Base-by-base conservation (phyloP, 1,140 invertebrate genomes). In the Drosophila prosaltans region DNA sequence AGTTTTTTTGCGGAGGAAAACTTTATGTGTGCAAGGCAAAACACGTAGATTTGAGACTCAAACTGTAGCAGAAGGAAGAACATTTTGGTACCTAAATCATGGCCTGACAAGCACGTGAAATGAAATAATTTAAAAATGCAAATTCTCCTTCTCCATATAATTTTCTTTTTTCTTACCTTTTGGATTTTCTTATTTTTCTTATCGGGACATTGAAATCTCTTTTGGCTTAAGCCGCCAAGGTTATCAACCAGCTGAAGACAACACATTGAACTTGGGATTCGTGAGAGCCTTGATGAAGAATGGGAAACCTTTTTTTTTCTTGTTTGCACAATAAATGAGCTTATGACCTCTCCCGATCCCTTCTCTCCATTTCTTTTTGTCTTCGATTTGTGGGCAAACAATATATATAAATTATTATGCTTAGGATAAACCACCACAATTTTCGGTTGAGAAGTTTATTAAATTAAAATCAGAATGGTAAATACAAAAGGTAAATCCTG, bases 51-150 rank as follows among this genome's bases (percentile, higher is more conserved):
- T 58, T 28, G 21, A 39, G 32, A 39, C 21, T 59, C 57, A 59
- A 59, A 59, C 11, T 39, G 57, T 59, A 39, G 16, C 32, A 32
- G 32, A 59, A 59, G 32, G 57, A 39, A 40, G n/a, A 59, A 30
- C 2, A 48, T 57, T 58, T 58, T 21, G 72, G 58, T 75, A 75
- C 76, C 76, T 75, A 72, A 75, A 78, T 78, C 76, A 78, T 72
- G 73, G 65, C 57, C 26, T 78, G 76, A 72, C 76, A 78, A 78
- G 76, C 61, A 75, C 73, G 76, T 75, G 68, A 78, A 78, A 75
- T 78, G 76, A 78, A 78, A 75, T 78, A 72, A 78, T 78, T 78
- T 78, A 58, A 78, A 78, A 78, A 78, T 75, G 72, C 68, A 71
- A 78, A 78, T 75, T 75, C 54, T 45, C 43, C 39, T 51, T 60